These are phyloP conservation scores for Zaprionus taronus DNA, from an alignment of 1,140 invertebrate species.

Conservation along the genomic window DNA sequence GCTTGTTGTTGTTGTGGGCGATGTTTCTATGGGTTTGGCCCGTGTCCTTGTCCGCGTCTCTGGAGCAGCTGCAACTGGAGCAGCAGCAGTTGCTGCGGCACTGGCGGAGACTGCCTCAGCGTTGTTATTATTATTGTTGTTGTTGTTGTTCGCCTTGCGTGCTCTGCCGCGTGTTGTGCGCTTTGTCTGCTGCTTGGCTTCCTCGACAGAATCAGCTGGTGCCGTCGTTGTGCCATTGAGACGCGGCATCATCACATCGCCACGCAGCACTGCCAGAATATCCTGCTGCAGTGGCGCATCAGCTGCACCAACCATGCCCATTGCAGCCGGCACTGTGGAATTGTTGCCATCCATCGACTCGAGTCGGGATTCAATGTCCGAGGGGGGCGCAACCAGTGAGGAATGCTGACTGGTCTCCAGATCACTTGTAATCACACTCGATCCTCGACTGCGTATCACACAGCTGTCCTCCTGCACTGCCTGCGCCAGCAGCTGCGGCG, in stretches of 20 bases:
- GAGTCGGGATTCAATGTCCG: conserved; percentile 79
- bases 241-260: conserved; percentile 53
- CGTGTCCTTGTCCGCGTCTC: conserved; percentile 47
- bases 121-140: neutral
- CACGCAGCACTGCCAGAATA: conserved; percentile 77
- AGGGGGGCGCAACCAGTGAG: conserved; percentile 81
- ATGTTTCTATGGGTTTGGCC: conserved; percentile 18
- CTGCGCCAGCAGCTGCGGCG: conserved; percentile 70
- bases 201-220: conserved; percentile 15
- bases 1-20: conserved; percentile 9
- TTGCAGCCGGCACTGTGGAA: conserved; percentile 21
- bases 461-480: conserved; percentile 77
- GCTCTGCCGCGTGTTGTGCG: conserved; percentile 56
- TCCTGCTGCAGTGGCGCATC: conserved; percentile 76
- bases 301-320: neutral
- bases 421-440: conserved; percentile 82
- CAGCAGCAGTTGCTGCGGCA: neutral
- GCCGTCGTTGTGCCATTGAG: conserved; percentile 53
- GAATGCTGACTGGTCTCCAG: conserved; percentile 83
- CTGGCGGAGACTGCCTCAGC: neutral
- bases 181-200: conserved; percentile 47
- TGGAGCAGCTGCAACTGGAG: conserved; percentile 22
- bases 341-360: conserved; percentile 77
- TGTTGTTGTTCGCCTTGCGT: conserved; percentile 43
- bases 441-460: conserved; percentile 80